Conservation (phyloP, 2,113 vertebrate genomes). For the Empidonax alnorum region DNA sequence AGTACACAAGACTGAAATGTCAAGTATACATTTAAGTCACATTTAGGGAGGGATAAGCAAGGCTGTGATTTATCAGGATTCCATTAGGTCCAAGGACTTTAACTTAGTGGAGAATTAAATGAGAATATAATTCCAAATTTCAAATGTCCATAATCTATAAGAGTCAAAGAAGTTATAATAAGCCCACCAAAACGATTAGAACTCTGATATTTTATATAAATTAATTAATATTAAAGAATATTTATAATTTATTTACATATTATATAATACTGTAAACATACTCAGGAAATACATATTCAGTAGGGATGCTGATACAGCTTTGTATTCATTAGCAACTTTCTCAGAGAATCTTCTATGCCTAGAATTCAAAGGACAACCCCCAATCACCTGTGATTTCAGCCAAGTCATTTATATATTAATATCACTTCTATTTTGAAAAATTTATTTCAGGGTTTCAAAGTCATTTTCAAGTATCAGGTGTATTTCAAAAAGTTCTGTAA, state of each 20-base stretch:
- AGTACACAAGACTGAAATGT: constrained; percentile 33
- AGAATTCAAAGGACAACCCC: neutral
- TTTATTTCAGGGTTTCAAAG: neutral
- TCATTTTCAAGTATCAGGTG: neutral
- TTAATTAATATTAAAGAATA: neutral
- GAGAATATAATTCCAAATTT: neutral
- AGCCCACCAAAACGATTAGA: neutral
- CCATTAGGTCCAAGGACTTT: neutral
- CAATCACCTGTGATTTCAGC: neutral
- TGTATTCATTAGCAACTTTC: neutral
- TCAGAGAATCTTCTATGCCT: neutral
- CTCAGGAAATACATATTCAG: neutral
- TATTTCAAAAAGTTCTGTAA: neutral
- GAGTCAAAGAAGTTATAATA: neutral
- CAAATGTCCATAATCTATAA: neutral
- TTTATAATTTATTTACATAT: neutral
- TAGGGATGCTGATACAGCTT: neutral
- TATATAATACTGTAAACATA: neutral
- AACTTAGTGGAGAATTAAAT: neutral
- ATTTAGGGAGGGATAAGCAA: neutral
- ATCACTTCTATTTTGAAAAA: neutral
- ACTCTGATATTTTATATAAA: neutral
- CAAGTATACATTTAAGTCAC: constrained; percentile 14
- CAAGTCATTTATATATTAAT: neutral
- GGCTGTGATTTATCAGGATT: neutral